Evolutionary conservation across 2,797 vertebrate species (phyloP).

Genomic region (Acanthurus leucopareius): DNA sequence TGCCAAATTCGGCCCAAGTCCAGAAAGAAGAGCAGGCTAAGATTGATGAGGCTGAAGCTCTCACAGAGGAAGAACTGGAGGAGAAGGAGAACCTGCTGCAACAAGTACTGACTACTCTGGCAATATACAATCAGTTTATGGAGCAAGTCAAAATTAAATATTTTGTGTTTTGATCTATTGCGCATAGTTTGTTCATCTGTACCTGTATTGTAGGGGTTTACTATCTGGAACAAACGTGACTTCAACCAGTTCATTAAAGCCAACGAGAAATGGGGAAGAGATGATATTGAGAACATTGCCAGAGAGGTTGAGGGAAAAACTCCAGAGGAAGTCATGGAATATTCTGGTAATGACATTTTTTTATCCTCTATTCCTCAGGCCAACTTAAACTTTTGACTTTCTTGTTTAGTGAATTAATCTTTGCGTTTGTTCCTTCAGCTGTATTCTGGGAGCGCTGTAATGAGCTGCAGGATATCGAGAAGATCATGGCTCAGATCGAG

Average conservation of each 20-base stretch:
- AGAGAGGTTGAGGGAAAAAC: slow-evolving; percentile 98
- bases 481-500: slow-evolving; percentile 99
- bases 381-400: too few species aligned
- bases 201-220: slow-evolving; percentile 90
- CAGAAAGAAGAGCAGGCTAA: slow-evolving; percentile 98
- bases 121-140: background rate
- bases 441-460: slow-evolving; percentile 99
- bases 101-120: slow-evolving; percentile 84
- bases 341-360: slow-evolving; percentile 89
- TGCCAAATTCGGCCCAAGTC: slow-evolving; percentile 93
- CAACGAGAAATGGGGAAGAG: slow-evolving; percentile 99
- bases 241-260: slow-evolving; percentile 99
- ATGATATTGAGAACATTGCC: slow-evolving; percentile 99
- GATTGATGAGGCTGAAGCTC: slow-evolving; percentile 97
- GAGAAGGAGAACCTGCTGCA: slow-evolving; percentile 98
- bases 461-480: slow-evolving; percentile 98
- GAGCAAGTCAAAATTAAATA: background rate
- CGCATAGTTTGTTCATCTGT: slow-evolving; percentile 5
- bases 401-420: background rate
- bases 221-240: slow-evolving; percentile 99
- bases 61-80: slow-evolving; percentile 97
- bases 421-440: slow-evolving; percentile 80
- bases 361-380: background rate
- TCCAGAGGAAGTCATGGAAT: slow-evolving; percentile 98
- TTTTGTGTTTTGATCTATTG: background rate